These are phyloP conservation scores for Spheniscus humboldti DNA, from an alignment of 2,797 vertebrate genomes.

Conservation along the genomic window DNA sequence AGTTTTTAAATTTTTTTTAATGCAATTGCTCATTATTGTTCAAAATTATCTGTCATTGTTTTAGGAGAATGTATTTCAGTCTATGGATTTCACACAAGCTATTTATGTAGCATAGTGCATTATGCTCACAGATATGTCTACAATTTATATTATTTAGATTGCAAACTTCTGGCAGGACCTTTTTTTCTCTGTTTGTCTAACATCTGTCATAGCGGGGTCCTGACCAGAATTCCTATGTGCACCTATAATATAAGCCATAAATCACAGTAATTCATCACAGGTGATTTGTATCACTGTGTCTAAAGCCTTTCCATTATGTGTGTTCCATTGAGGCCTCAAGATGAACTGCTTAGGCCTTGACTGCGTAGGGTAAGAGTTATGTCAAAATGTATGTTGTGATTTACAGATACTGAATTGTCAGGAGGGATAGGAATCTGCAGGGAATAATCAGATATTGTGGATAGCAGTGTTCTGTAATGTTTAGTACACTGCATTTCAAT, in stretches of 20 bases:
- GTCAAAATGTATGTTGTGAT: background rate
- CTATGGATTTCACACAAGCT: background rate
- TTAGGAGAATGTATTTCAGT: background rate
- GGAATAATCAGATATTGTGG: background rate
- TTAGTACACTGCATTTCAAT: background rate
- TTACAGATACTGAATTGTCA: background rate
- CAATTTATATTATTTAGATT: background rate
- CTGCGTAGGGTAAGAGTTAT: background rate
- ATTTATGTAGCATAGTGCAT: background rate
- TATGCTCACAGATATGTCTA: background rate
- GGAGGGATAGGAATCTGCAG: background rate
- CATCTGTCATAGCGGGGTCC: background rate
- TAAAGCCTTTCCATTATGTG: background rate
- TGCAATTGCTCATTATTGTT: background rate
- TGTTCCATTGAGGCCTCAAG: background rate
- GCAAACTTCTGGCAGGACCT: background rate
- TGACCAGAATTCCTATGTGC: background rate
- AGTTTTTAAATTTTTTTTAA: background rate
- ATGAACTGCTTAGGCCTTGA: background rate
- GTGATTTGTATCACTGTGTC: background rate
- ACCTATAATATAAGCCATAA: background rate
- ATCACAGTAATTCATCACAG: background rate
- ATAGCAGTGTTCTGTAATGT: background rate
- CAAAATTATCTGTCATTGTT: background rate
- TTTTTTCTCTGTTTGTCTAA: background rate